Conservation (phyloP, 2,797 vertebrate genomes). For the Yasuhikotakia modesta region DNA sequence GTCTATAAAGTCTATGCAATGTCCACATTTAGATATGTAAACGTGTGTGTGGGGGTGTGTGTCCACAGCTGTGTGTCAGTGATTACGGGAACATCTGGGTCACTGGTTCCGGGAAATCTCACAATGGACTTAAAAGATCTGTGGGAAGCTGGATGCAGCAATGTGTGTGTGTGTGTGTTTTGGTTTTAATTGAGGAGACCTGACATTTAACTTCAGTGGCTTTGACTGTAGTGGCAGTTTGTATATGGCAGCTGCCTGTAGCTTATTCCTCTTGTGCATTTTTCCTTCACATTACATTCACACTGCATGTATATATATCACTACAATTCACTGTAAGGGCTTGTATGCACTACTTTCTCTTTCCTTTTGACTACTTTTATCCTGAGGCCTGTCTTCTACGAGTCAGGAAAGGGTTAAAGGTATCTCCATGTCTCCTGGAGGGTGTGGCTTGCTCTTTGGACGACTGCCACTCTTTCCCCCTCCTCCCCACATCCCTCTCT, state of each 20-base stretch:
- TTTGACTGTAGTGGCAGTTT: too few species aligned
- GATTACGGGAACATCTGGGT: slow-evolving; percentile 78
- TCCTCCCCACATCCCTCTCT: slow-evolving; percentile 47
- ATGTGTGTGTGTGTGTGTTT: slow-evolving; percentile 4
- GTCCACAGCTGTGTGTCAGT: slow-evolving; percentile 64
- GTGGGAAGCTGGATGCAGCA: slow-evolving; percentile 44
- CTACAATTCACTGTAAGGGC: background rate
- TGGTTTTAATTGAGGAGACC: background rate
- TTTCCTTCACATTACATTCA: background rate
- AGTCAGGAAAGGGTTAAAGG: slow-evolving; percentile 50
- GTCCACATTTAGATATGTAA: too few species aligned
- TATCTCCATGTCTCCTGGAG: too few species aligned
- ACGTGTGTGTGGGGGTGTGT: slow-evolving; percentile 27
- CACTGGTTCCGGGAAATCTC: slow-evolving; percentile 44
- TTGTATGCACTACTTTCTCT: background rate
- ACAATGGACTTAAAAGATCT: slow-evolving; percentile 63
- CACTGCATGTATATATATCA: background rate
- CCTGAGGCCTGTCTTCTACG: background rate
- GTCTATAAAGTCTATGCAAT: too few species aligned
- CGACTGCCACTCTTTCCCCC: slow-evolving; percentile 71
- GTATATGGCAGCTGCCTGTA: too few species aligned
- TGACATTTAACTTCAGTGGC: too few species aligned
- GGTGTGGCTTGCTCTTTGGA: slow-evolving; percentile 77
- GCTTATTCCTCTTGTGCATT: background rate
- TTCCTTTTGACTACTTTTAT: background rate